Evolutionary conservation across 1,140 invertebrate species (phyloP).

Genomic region (Cherax destructor): DNA sequence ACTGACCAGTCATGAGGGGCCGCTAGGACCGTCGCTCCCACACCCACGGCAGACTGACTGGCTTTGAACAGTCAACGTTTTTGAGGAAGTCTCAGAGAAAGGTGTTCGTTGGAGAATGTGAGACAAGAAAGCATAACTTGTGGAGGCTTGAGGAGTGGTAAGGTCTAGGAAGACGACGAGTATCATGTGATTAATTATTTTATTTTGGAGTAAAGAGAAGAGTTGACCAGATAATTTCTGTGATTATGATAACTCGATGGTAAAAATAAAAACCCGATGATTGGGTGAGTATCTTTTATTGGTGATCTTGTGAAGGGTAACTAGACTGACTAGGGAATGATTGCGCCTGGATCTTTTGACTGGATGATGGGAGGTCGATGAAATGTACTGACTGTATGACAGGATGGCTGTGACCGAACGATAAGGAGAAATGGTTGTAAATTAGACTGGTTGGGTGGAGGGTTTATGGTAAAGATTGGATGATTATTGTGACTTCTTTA

Average conservation of each 20-base stretch:
- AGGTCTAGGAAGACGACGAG: no score
- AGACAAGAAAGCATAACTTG: no score
- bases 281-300: neutral
- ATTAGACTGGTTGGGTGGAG: neutral
- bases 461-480: neutral
- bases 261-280: neutral
- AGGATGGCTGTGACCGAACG: no score
- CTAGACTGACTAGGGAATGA: no score
- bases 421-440: no score
- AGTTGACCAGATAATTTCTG: no score
- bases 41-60: constrained; percentile 7
- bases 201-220: no score
- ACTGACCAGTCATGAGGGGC: constrained; percentile 18
- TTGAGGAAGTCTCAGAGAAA: no score
- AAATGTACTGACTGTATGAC: neutral
- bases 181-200: no score
- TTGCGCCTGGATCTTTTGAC: neutral
- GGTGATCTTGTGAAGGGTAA: neutral
- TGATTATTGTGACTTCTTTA: neutral
- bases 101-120: no score
- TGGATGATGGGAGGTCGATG: neutral
- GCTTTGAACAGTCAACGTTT: no score
- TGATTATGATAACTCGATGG: neutral
- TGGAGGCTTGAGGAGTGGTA: no score
- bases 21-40: constrained; percentile 35